These are phyloP conservation scores for Zygogramma bicolorata DNA, from an alignment of 2,888 invertebrate genomes.

Conservation along the genomic window DNA sequence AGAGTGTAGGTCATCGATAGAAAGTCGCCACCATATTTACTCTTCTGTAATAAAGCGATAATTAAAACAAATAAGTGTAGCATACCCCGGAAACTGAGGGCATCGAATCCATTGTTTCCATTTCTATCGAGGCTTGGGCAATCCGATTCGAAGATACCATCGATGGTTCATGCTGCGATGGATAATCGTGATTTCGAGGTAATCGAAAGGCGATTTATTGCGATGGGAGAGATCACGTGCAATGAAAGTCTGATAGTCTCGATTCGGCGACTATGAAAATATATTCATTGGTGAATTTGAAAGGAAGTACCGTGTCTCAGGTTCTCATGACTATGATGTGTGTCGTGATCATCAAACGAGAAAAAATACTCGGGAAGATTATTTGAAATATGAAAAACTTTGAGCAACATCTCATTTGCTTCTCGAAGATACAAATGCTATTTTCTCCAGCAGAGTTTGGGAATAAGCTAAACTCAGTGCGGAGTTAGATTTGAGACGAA, in stretches of 20 bases:
- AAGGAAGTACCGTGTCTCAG: too few relatives aligned
- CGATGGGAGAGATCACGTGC: neutral
- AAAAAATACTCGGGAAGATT: too few relatives aligned
- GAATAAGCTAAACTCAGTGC: too few relatives aligned
- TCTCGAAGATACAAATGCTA: too few relatives aligned
- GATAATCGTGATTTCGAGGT: neutral
- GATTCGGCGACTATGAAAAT: neutral
- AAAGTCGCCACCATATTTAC: neutral
- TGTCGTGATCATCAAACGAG: too few relatives aligned
- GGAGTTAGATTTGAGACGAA: too few relatives aligned
- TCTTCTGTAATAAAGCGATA: neutral
- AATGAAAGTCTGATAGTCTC: neutral
- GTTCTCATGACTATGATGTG: too few relatives aligned
- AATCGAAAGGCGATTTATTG: neutral
- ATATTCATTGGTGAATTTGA: neutral
- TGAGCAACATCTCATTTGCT: too few relatives aligned
- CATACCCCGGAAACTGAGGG: neutral
- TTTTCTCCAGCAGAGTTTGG: too few relatives aligned
- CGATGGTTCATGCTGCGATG: neutral
- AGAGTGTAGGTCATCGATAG: slow-evolving; percentile 12
- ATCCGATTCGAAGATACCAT: neutral
- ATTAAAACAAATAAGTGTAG: slow-evolving; percentile 12
- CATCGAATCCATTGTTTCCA: neutral
- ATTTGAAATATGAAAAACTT: too few relatives aligned
- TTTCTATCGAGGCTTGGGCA: neutral